Evolutionary conservation across 2,888 invertebrate genomes (phyloP).

Genomic region (Torymus aiolomorphi): DNA sequence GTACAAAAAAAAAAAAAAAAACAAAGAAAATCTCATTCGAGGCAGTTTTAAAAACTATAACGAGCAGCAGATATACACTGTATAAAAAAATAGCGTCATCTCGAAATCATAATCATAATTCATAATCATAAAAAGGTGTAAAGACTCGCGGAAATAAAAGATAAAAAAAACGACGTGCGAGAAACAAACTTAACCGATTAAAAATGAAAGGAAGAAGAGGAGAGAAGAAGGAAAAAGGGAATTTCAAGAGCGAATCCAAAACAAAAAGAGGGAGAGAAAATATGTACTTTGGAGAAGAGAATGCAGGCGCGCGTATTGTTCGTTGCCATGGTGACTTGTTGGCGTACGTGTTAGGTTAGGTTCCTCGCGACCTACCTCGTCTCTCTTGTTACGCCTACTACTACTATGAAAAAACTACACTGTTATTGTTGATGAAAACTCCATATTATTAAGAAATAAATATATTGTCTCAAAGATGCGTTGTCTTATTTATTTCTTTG

Average conservation of each 20-base stretch:
- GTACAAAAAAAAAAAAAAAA: slow-evolving; percentile 19
- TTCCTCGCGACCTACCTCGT: slow-evolving; percentile 74
- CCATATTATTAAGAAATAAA: slow-evolving; percentile 75
- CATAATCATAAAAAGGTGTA: slow-evolving; percentile 39
- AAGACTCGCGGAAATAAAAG: slow-evolving; percentile 23
- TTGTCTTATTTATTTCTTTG: not conserved
- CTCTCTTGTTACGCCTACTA: slow-evolving; percentile 75
- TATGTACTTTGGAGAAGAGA: not conserved
- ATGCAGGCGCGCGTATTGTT: slow-evolving; percentile 51
- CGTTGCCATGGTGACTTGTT: slow-evolving; percentile 69
- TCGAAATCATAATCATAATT: slow-evolving; percentile 48
- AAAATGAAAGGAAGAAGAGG: slow-evolving; percentile 9
- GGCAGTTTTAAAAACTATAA: slow-evolving; percentile 22
- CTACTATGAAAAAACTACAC: slow-evolving; percentile 65
- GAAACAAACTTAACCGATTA: slow-evolving; percentile 35
- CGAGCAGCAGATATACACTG: slow-evolving; percentile 35
- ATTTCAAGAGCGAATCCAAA: slow-evolving; percentile 1
- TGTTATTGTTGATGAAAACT: slow-evolving; percentile 75
- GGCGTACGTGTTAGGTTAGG: slow-evolving; percentile 71
- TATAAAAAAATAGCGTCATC: slow-evolving; percentile 48
- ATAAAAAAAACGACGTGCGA: slow-evolving; percentile 32
- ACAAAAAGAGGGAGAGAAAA: slow-evolving; percentile 5
- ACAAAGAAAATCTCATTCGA: slow-evolving; percentile 12
- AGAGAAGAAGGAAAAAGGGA: not conserved
- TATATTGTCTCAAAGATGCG: slow-evolving; percentile 72